Conservation (phyloP, 2,113 vertebrate species). For the Thomomys bottae region DNA sequence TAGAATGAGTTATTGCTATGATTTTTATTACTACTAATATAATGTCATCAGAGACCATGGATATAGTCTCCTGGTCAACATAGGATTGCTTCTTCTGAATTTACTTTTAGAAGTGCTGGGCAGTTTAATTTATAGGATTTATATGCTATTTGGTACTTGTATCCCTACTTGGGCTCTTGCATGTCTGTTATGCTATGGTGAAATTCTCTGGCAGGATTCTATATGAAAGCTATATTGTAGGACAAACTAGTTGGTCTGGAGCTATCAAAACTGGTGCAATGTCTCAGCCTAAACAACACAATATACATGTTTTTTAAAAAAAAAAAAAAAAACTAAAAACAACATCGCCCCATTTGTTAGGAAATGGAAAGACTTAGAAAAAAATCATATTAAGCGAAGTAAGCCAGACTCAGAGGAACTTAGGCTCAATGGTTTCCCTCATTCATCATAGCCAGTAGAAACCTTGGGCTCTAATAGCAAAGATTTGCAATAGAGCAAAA, state of each 20-base stretch:
- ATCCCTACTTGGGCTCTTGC: neutral
- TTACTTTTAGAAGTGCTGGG: neutral
- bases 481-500: no score
- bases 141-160: neutral
- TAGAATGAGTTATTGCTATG: neutral
- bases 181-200: neutral
- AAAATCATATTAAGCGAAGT: no score
- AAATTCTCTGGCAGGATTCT: neutral
- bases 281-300: neutral
- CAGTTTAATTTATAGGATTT: neutral
- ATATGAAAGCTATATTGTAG: constrained; percentile 19
- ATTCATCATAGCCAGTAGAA: no score
- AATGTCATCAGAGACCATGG: no score
- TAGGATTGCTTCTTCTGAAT: neutral
- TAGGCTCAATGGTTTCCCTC: no score
- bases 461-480: no score
- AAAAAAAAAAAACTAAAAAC: no score
- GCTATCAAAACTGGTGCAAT: neutral
- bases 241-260: neutral
- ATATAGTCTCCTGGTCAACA: neutral
- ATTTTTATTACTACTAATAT: no score
- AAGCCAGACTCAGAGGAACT: no score
- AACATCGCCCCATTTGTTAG: no score
- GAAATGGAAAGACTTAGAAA: no score
- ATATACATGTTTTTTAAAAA: no score